Evolutionary conservation across 2,888 invertebrate genomes (phyloP), one percentile per base, ranked within the genome.

Genomic region (Chouioia cunea): DNA sequence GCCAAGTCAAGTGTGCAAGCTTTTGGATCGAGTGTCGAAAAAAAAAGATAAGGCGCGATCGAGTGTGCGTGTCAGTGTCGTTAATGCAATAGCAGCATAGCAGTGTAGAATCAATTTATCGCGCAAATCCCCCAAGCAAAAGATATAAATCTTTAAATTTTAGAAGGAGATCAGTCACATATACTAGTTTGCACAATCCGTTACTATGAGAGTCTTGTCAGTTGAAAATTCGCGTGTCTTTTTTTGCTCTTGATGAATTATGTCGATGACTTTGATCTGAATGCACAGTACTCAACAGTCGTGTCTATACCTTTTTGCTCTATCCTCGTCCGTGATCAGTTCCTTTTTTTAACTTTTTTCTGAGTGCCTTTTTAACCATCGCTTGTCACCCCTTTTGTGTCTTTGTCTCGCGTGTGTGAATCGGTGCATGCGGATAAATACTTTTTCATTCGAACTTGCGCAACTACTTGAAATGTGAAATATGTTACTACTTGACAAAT

Each of bases 101-200:
- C n/a, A 16, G 36, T 16, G 67, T 12, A 56, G 57, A 60, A 63
- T 69, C 68, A 69, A 69, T 69, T 63, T 63, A 57, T 69, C 56
- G 54, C 16, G 12, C n/a, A 8, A n/a, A n/a, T n/a, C n/a, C n/a
- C 27, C 14, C n/a, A 46, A 43, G 52, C 16, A 16, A 44, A n/a
- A 14, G 44, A 56, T 4, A 68, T 62, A 62, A 57, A 68, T 62
- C 60, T 60, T 43, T 20, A 4, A 10, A 14, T 14, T n/a, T 14
- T 18, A 16, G 10, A 6, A 4, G 15, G n/a, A 44, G 53, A 18
- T 44, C 43, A 15, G 44, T 59, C 62, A 47, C 56, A 62, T 18
- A 59, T 63, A 69, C 50, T 62, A 50, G 59, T 63, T 53, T 14
- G 12, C 47, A 10, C 27, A 16, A 36, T 36, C 46, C 48, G 14